Evolutionary conservation across 2,797 vertebrate species (phyloP).

Genomic region (Sarcophilus harrisii): DNA sequence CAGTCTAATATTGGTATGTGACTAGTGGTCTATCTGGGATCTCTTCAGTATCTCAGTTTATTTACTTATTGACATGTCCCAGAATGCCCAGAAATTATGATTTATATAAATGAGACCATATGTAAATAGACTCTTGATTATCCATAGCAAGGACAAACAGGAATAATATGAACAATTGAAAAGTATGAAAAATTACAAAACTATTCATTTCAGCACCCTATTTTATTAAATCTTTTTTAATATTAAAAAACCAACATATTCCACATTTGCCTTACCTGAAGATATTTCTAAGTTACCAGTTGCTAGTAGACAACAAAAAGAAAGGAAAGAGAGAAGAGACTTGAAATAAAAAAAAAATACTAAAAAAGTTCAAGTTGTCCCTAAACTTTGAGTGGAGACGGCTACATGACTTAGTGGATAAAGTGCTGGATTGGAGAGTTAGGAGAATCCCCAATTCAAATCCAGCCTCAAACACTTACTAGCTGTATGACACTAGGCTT

Average conservation of each 20-base stretch:
- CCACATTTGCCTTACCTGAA: neutral
- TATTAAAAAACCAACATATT: neutral
- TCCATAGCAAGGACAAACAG: neutral
- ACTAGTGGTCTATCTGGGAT: neutral
- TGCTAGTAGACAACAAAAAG: neutral
- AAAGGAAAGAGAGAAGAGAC: neutral
- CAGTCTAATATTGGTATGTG: neutral
- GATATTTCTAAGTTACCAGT: neutral
- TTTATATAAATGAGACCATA: neutral
- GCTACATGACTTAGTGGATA: neutral
- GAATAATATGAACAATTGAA: neutral
- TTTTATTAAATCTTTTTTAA: neutral
- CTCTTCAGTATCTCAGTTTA: constrained; percentile 3
- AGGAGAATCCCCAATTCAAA: neutral
- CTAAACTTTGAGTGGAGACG: constrained; percentile 1
- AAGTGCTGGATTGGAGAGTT: neutral
- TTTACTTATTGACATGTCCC: neutral
- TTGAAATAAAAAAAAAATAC: neutral
- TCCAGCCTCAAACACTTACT: neutral
- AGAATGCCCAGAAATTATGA: neutral
- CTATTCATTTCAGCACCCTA: constrained; percentile 13
- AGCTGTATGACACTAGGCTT: neutral
- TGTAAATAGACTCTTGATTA: neutral
- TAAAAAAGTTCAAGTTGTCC: constrained; percentile 16
- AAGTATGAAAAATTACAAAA: neutral